phyloP scores from a whole-genome alignment of 2,888 invertebrate genomes.

The Ectemnius lituratus region DNA sequence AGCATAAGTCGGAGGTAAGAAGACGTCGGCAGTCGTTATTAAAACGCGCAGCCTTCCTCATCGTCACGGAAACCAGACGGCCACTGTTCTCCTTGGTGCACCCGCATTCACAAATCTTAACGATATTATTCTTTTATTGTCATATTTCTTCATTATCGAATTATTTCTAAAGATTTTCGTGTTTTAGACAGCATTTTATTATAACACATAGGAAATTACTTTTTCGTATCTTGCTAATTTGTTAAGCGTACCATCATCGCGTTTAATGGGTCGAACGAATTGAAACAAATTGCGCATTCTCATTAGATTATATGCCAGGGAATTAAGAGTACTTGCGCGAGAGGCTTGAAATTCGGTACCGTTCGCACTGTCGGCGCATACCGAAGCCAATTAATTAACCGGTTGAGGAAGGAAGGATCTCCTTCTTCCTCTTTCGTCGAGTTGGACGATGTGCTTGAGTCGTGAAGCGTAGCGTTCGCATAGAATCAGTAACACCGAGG shows the following conservation, averaged over 20 bases:
- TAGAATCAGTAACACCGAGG: constrained; percentile 58
- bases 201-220: too few relatives aligned
- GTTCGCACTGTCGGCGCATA: constrained; percentile 24
- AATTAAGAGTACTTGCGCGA: constrained; percentile 23
- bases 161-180: too few relatives aligned
- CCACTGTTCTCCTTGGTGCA: constrained; percentile 54
- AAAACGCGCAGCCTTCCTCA: constrained; percentile 71
- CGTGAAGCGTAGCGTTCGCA: constrained; percentile 61
- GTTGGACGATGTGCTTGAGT: constrained; percentile 60
- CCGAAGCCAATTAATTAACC: constrained; percentile 57
- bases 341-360: constrained; percentile 55
- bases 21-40: constrained; percentile 71
- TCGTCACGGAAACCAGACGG: constrained; percentile 73
- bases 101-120: neutral
- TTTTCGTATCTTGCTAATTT: too few relatives aligned
- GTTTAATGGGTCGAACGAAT: neutral
- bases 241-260: too few relatives aligned
- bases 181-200: too few relatives aligned
- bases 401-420: constrained; percentile 54
- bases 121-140: too few relatives aligned
- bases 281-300: neutral
- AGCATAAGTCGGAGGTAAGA: constrained; percentile 66
- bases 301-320: constrained; percentile 17
- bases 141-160: too few relatives aligned
- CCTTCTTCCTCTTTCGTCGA: too few relatives aligned